Conservation (phyloP, 2,888 invertebrate species). For the Buathra laborator region DNA sequence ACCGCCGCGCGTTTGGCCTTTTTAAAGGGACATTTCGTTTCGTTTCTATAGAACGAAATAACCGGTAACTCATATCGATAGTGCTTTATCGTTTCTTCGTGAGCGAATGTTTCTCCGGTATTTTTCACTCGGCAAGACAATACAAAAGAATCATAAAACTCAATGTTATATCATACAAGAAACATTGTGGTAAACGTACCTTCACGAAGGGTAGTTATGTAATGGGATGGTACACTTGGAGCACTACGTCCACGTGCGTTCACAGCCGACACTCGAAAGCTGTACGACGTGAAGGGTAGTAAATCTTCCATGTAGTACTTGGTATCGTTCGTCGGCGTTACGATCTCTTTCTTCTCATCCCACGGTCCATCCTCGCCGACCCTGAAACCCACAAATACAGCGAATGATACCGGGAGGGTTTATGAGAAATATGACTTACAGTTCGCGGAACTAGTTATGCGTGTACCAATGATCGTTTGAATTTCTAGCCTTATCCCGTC, state of each 20-base stretch:
- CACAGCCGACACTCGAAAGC: constrained; percentile 90
- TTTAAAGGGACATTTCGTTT: constrained; percentile 23
- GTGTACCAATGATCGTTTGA: background rate
- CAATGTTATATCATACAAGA: background rate
- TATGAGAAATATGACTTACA: background rate
- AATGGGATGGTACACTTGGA: constrained; percentile 90
- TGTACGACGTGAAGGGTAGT: constrained; percentile 91
- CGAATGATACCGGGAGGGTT: background rate
- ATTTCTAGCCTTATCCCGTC: background rate
- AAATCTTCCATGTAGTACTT: constrained; percentile 89
- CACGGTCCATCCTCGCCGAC: constrained; percentile 90
- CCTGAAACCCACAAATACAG: constrained; percentile 84
- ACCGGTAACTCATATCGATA: background rate
- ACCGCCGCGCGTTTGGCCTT: constrained; percentile 38
- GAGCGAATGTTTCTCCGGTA: background rate
- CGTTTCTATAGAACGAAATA: background rate
- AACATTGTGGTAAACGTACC: constrained; percentile 84
- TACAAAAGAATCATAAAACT: background rate
- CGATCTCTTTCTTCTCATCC: constrained; percentile 88
- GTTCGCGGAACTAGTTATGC: background rate
- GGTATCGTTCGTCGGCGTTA: constrained; percentile 89
- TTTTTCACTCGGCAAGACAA: background rate
- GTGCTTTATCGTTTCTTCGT: constrained; percentile 6
- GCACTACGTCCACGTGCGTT: constrained; percentile 90
- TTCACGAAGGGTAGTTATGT: constrained; percentile 91